Percentiles rank a stretch among this genome's conserved stretches.
Conservation (phyloP, 2,113 vertebrate genomes). For the Hylia prasina region DNA sequence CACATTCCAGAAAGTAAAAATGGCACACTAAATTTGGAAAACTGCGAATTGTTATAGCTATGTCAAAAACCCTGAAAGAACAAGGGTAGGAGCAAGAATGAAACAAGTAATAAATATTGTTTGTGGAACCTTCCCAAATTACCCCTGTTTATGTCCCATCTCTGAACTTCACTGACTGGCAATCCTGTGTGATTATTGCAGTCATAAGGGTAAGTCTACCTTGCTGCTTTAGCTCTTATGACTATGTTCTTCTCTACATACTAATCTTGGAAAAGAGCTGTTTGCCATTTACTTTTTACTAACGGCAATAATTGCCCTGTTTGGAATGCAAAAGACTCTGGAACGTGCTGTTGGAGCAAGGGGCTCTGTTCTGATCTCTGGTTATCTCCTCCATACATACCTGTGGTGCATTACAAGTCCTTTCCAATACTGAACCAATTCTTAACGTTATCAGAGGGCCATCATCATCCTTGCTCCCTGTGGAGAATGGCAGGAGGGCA, state of each 20-base stretch:
- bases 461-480: neutral
- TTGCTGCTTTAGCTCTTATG: neutral
- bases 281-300: neutral
- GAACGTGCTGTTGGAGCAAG: neutral
- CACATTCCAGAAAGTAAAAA: conserved; percentile 9
- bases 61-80: neutral
- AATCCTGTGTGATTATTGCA: neutral
- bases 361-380: neutral
- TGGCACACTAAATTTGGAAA: neutral
- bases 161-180: neutral
- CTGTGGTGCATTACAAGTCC: neutral
- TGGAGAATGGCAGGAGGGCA: neutral
- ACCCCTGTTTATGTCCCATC: neutral
- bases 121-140: neutral
- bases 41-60: neutral
- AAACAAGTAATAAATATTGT: neutral
- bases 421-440: neutral
- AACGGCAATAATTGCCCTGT: neutral
- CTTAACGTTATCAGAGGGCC: neutral
- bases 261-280: neutral
- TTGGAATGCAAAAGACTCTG: neutral
- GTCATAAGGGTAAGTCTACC: neutral
- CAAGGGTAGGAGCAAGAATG: neutral
- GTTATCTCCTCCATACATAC: neutral
- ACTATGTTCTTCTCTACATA: neutral